These are phyloP conservation scores for Tokudaia tokunoshimensis DNA, from an alignment of 2,797 vertebrate species.

Conservation along the genomic window DNA sequence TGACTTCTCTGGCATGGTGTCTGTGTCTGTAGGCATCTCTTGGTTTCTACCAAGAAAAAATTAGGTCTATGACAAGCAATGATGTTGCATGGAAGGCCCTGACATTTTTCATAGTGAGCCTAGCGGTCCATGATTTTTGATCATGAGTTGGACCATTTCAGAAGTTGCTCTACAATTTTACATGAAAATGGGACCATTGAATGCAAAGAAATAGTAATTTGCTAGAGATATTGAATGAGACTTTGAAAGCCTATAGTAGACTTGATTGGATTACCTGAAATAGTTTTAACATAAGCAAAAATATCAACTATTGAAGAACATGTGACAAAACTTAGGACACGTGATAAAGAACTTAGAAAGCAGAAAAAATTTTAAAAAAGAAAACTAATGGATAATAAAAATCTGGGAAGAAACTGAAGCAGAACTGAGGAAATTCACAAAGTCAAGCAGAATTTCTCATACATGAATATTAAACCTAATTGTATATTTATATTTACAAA, in stretches of 20 bases:
- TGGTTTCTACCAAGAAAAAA: neutral
- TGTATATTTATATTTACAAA: neutral
- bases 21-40: constrained; percentile 56
- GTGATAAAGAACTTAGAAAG: neutral
- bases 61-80: constrained; percentile 1
- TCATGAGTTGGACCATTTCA: constrained; percentile 32
- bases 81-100: constrained; percentile 9
- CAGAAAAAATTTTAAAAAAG: neutral
- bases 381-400: neutral
- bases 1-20: constrained; percentile 58
- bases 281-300: constrained; percentile 75
- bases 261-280: constrained; percentile 57
- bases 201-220: constrained; percentile 70
- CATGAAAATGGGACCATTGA: constrained; percentile 67
- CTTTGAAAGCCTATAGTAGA: constrained; percentile 62
- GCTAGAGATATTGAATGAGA: constrained; percentile 70
- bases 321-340: neutral
- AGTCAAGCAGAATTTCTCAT: neutral
- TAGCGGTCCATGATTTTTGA: constrained; percentile 57
- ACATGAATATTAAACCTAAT: neutral
- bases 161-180: constrained; percentile 68
- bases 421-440: neutral
- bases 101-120: constrained; percentile 40
- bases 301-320: constrained; percentile 61
- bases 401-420: neutral